Evolutionary conservation across 2,797 vertebrate species (phyloP), one percentile per base, ranked within the genome.

Genomic region (Diplodus sargus): DNA sequence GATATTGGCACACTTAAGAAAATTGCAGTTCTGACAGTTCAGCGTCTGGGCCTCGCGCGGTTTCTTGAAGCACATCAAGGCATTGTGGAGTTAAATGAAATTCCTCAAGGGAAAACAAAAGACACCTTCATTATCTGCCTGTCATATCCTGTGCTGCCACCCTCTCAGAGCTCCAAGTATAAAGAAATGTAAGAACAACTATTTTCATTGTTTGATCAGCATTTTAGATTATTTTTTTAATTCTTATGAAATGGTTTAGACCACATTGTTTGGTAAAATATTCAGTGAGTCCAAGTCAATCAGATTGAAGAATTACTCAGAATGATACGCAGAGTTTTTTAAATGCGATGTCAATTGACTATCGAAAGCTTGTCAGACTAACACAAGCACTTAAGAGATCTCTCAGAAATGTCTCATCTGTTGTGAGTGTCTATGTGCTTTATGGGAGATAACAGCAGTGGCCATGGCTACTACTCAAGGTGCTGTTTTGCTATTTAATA

Each of bases 361-460:
- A 25, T 57, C 83, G 54, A 76, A 76, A 76, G 56, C 54, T 43
- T 79, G 79, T 78, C 63, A 65, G 47, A 73, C 22, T 25, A 65
- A 47, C 62, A 23, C 30, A n/a, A 62, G 69, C 76, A 65, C 71
- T 80, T 57, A 17, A 23, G 54, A 64, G 67, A 53, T 70, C 47
- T 76, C 30, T 65, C 25, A 76, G 22, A 70, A 67, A 60, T 39
- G 47, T 25, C 63, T 71, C 60, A 34, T 68, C 49, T 48, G 51
- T 58, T 2, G 8, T 78, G 49, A 51, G 56, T 67, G 75, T 70
- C 65, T 67, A 1, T 74, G 59, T 52, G 58, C 25, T 74, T 65
- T 49, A 25, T 69, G 65, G 73, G 63, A 18, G 6, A 23, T 66
- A 57, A 75, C 3, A 56, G 68, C 47, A 62, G 72, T 73, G 60